Percentiles rank a stretch among this genome's conserved stretches.
These are phyloP conservation scores for Clarias platycephalus DNA, from an alignment of 2,797 vertebrate genomes.

Conservation along the genomic window DNA sequence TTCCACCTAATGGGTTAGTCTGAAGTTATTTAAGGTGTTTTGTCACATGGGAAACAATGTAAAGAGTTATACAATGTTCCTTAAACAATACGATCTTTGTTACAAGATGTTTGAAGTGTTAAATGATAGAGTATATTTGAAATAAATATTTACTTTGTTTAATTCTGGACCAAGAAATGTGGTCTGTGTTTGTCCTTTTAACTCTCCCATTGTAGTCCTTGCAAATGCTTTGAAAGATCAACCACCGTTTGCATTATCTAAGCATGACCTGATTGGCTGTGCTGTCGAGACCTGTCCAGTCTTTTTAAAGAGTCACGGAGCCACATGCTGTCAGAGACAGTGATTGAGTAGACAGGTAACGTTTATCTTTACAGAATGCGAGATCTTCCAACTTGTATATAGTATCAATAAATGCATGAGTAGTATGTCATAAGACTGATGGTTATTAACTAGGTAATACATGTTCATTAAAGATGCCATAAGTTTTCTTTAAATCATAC, in stretches of 20 bases:
- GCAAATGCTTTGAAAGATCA: neutral
- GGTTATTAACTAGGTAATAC: neutral
- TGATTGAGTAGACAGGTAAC: neutral
- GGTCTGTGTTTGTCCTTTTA: neutral
- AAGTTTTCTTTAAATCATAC: neutral
- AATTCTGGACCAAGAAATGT: no score
- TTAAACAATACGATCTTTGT: neutral
- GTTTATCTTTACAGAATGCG: neutral
- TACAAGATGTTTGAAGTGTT: neutral
- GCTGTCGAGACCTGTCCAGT: slow-evolving; percentile 22
- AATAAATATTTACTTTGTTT: neutral
- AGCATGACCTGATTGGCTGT: neutral
- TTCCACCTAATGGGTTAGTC: neutral
- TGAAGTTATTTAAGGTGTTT: neutral
- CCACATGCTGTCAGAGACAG: neutral
- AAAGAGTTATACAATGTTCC: neutral
- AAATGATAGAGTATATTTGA: neutral
- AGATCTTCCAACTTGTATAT: neutral
- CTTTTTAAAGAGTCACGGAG: neutral
- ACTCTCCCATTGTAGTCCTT: neutral
- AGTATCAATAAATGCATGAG: neutral
- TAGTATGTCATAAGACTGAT: neutral
- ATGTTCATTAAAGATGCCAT: neutral
- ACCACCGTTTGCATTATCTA: slow-evolving; percentile 1
- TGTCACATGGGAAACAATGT: neutral